Evolutionary conservation across 2,888 invertebrate species (phyloP).

Genomic region (Stenodera caucasica): DNA sequence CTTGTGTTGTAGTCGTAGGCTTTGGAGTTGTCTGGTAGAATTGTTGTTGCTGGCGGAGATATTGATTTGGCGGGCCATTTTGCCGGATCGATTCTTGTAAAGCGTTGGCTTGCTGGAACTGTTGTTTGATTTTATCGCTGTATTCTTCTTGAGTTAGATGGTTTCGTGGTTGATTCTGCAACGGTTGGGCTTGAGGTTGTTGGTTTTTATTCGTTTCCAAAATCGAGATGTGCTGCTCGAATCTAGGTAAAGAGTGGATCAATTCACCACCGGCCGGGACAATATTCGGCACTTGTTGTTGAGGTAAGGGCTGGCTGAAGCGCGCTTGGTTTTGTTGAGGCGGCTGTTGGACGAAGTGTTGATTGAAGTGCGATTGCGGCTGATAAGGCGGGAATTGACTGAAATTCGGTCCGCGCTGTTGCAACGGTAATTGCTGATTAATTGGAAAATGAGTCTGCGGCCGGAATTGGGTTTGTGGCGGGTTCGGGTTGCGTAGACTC

Average conservation of each 20-base stretch:
- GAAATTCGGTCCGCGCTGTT: conserved; percentile 31
- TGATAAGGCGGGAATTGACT: conserved; percentile 31
- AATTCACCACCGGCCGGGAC: conserved; percentile 72
- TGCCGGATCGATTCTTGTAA: conserved; percentile 29
- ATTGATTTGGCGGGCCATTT: conserved; percentile 13
- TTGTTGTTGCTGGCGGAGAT: conserved; percentile 41
- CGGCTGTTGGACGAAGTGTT: too few relatives aligned
- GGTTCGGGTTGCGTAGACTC: conserved; percentile 25
- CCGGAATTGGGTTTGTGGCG: conserved; percentile 47
- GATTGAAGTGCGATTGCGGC: conserved; percentile 28
- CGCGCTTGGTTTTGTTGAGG: conserved; percentile 14
- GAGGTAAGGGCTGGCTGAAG: conserved; percentile 30
- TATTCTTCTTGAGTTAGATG: conserved; percentile 35
- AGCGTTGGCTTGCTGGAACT: conserved; percentile 31
- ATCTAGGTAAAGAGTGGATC: conserved; percentile 75
- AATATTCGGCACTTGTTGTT: conserved; percentile 44
- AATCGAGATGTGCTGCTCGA: conserved; percentile 76
- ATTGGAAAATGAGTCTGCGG: conserved; percentile 58
- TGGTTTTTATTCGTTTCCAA: conserved; percentile 44
- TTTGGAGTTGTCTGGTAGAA: conserved; percentile 20
- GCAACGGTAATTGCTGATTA: conserved; percentile 42
- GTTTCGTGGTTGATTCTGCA: conserved; percentile 27
- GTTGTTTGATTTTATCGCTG: conserved; percentile 55
- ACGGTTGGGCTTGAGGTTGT: conserved; percentile 24
- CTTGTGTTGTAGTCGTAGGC: conserved; percentile 32